These are phyloP conservation scores for Eilema griseolum DNA, from an alignment of 2,888 invertebrate species.

Conservation along the genomic window DNA sequence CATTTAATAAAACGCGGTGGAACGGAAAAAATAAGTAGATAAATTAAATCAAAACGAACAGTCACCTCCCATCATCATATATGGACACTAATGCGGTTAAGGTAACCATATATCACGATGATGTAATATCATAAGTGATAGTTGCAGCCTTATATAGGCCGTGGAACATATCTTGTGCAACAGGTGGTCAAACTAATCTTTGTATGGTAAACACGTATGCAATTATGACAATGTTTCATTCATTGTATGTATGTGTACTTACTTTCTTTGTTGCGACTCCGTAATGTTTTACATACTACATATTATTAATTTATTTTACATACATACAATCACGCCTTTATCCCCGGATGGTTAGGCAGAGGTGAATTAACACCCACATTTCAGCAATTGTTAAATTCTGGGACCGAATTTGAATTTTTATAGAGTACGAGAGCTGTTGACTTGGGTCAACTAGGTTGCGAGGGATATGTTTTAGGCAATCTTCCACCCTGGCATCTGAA, in stretches of 20 bases:
- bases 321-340: not conserved
- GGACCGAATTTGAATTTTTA: too few relatives aligned
- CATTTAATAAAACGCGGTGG: not conserved
- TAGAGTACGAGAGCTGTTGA: too few relatives aligned
- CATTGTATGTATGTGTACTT: too few relatives aligned
- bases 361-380: too few relatives aligned
- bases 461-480: not conserved
- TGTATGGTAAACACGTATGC: not conserved
- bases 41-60: conserved; percentile 1
- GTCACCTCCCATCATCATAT: not conserved
- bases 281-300: too few relatives aligned
- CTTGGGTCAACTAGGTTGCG: too few relatives aligned
- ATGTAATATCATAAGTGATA: conserved; percentile 8
- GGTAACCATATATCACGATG: conserved; percentile 10
- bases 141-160: not conserved
- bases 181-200: conserved; percentile 9
- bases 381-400: too few relatives aligned
- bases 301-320: too few relatives aligned
- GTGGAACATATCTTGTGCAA: not conserved
- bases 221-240: not conserved
- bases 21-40: not conserved
- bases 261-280: not conserved
- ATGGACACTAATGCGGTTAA: conserved; percentile 13
- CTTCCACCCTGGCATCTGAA: too few relatives aligned
- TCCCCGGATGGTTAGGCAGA: too few relatives aligned